Evolutionary conservation across 35 echinoderm and acorn worm genomes (phyloP), one percentile per base, ranked within the genome.

Genomic region (Diadema setosum): DNA sequence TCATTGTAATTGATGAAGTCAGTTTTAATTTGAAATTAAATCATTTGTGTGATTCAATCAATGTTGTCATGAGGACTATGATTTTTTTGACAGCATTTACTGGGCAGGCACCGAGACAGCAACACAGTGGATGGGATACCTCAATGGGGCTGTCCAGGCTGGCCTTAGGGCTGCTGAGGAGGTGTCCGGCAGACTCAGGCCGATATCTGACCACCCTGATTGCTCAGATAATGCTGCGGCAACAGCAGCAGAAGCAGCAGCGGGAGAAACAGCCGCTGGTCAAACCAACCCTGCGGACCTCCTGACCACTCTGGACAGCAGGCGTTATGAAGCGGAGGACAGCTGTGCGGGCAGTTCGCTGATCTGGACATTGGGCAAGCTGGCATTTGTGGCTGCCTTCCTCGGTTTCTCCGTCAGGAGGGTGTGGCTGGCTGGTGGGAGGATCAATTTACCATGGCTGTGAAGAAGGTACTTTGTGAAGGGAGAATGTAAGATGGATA

Each of bases 101-200:
- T 98, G 96, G 96, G 96, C 96, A 7, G 96, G 96, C 21, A 98
- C 96, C 9, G 96, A 98, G 85, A 94, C 92, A 9, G 92, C 92
- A 2, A 98, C 92, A 4, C 67, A 89, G 0, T 91, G 93, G 81
- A 61, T 35, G 58, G 96, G 92, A n/a, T 94, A 92, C 78, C 27
- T 98, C 50, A 98, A 88, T 70, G 96, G 96, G 12, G 96, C 96
- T 0, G 92, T 98, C 17, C 96, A 98, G 82, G 85, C 96, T 5
- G 96, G 96, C 1, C 39, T 94, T 43, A 83, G 92, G 29, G 96
- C 96, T 43, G 92, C 92, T 42, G 89, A 92, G 29, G 96, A 98
- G 43, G 92, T 98, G 9, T 73, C 94, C 7, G 46, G 42, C 27
- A 45, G 81, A 23, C 59, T 97, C 2, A 58, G 59, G 25, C 95